Evolutionary conservation across 2,888 invertebrate species (phyloP).

Genomic region (Eudemis profundana): DNA sequence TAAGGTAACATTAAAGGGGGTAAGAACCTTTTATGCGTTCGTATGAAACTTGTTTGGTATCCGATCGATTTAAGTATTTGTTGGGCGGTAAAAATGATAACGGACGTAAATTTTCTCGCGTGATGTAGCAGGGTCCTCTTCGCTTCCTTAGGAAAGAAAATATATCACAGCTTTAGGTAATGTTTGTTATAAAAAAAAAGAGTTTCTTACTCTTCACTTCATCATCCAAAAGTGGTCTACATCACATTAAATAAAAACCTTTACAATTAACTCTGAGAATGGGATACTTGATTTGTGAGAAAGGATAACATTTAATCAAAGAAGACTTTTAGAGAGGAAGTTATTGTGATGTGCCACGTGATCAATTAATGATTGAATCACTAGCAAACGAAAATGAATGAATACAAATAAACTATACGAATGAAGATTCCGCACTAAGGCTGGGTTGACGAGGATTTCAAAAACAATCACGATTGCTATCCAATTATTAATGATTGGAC

Average conservation of each 20-base stretch:
- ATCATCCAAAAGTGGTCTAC: slow-evolving; percentile 53
- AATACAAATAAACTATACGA: background rate
- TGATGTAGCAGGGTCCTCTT: slow-evolving; percentile 56
- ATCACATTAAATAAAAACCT: slow-evolving; percentile 50
- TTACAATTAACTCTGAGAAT: background rate
- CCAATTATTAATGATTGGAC: slow-evolving; percentile 57
- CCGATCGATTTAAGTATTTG: slow-evolving; percentile 21
- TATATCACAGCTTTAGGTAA: slow-evolving; percentile 67
- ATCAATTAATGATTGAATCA: slow-evolving; percentile 46
- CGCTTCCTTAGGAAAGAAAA: slow-evolving; percentile 75
- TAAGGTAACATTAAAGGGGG: background rate
- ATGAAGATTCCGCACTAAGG: slow-evolving; percentile 9
- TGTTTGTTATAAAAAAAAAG: slow-evolving; percentile 49
- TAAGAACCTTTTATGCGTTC: slow-evolving; percentile 12
- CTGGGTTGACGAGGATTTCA: slow-evolving; percentile 12
- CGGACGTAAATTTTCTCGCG: slow-evolving; percentile 46
- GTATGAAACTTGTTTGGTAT: slow-evolving; percentile 13
- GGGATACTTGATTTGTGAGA: background rate
- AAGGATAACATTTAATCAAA: slow-evolving; percentile 2
- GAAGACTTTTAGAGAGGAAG: slow-evolving; percentile 10
- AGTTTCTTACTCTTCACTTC: slow-evolving; percentile 48
- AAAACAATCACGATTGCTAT: slow-evolving; percentile 45
- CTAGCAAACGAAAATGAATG: background rate
- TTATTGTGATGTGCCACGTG: slow-evolving; percentile 47
- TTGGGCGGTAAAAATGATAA: slow-evolving; percentile 47